Base-by-base conservation (phyloP, 2,797 vertebrate genomes). In the Chelon auratus region DNA sequence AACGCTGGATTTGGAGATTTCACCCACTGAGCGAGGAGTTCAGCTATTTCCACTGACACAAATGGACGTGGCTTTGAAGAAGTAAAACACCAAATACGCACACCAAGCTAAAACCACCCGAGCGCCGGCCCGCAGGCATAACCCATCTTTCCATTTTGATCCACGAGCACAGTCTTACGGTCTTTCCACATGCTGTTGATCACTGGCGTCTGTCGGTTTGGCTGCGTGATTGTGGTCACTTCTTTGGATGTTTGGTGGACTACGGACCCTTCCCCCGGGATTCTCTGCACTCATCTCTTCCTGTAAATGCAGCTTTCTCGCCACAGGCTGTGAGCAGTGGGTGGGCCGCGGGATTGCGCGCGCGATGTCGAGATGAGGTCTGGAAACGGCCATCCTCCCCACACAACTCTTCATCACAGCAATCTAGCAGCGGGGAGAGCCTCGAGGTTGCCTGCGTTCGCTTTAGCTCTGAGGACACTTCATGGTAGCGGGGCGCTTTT, bases 321-420 rank as follows among this genome's bases (percentile, higher is more conserved):
- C 72, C 84, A 69, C 84, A 90, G 67, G 80, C 77, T 70, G 61
- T 20, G 60, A 78, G 62, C 75, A 45, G 79, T 89, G 84, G 87
- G 83, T 92, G 91, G 90, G 80, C 85, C 87, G 80, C 61, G 77
- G 87, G 75, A 76, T 65, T 77, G 80, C 73, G 64, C 70, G 68
- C 74, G 80, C 45, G 72, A 82, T 73, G 71, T 72, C 68, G 77
- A 75, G 68, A 83, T 30, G 45, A 66, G 59, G 72, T 72, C 66
- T 77, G 82, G 77, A 90, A 92, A 88, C 63, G 62, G 47, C 36
- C 43, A 53, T 72, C 64, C 81, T 72, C 77, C 88, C 80, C 75
- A 26, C 78, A 72, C 47, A 80, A 67, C 75, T 72, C 61, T 68
- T 53, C 65, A 86, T 83, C 77, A 77, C 63, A 81, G 72, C 72